Base-by-base conservation (phyloP, 2,888 invertebrate genomes). In the Oscheius myriophilus region DNA sequence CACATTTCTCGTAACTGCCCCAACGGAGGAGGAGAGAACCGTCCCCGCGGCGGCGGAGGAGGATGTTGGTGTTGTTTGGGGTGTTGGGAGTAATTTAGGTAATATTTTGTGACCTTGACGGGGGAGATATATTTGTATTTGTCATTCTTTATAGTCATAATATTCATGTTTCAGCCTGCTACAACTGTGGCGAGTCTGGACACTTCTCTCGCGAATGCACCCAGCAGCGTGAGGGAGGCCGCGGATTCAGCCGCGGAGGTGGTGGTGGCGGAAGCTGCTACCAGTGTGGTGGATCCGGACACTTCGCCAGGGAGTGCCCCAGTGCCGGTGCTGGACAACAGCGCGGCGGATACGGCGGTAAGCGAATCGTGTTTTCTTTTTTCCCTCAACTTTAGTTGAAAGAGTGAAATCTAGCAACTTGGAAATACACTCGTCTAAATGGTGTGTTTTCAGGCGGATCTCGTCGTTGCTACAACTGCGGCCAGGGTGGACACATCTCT, bases 131-230 rank as follows among this genome's bases (percentile, higher is more conserved):
- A 25, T 16, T 3, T 53, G 63, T 57, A n/a, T 43, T 45, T 66
- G 21, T 59, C 21, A 12, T 11, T 7, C 12, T 59, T 62, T 52
- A 52, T n/a, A n/a, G n/a, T n/a, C n/a, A 33, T 33, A 9, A 33
- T 33, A 33, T 33, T 33, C 9, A 9, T n/a, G 46, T 71, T 75
- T 59, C 69, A 75, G 77, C 68, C 14, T 82, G 82, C 78, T 82
- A 79, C 75, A 77, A 78, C 62, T 82, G 83, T 67, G 80, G 80
- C 23, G 78, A 79, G 49, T 45, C 71, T 26, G 84, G 84, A 54
- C 84, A 84, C 73, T 79, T 84, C 74, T 81, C 83, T 42, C 78
- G 84, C 59, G 84, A 84, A 39, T 84, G 84, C 72, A 72, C 80
- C 25, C 71, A 81, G 67, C 64, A 75, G 63, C 59, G 59, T 23